Percentiles rank a stretch among this genome's conserved stretches.
These are phyloP conservation scores for Heloderma charlesbogerti DNA, from an alignment of 2,113 vertebrate genomes.

Conservation along the genomic window DNA sequence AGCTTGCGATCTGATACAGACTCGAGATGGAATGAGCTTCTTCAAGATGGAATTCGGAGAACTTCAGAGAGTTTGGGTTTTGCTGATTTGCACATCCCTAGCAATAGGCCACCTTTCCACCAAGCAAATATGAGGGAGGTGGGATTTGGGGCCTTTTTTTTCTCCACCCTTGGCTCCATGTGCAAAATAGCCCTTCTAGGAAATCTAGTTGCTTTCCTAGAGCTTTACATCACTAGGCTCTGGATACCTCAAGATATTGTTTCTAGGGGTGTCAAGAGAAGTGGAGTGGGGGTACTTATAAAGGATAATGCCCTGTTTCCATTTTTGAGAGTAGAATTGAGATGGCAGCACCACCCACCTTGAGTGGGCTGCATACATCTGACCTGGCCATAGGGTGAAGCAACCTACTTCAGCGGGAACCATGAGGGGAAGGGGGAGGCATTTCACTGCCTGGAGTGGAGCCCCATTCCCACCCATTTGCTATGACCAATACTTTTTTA, in stretches of 20 bases:
- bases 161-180: not conserved
- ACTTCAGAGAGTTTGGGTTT: no score
- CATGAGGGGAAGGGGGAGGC: not conserved
- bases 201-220: not conserved
- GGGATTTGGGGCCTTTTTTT: no score
- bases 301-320: no score
- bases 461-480: not conserved
- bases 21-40: no score
- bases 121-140: not conserved
- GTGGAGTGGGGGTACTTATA: no score
- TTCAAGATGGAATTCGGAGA: no score
- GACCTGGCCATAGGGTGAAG: no score
- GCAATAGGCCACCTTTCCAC: not conserved
- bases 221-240: not conserved
- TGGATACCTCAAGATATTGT: not conserved
- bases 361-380: no score
- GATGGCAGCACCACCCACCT: no score
- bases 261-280: not conserved
- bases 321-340: no score
- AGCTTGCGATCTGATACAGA: no score
- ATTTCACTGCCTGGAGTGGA: not conserved
- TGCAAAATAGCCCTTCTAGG: not conserved
- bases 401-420: no score
- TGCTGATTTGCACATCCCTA: not conserved
- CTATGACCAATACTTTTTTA: not conserved